phyloP scores from a whole-genome alignment of 2,888 invertebrate genomes.

The Proisotoma minuta region DNA sequence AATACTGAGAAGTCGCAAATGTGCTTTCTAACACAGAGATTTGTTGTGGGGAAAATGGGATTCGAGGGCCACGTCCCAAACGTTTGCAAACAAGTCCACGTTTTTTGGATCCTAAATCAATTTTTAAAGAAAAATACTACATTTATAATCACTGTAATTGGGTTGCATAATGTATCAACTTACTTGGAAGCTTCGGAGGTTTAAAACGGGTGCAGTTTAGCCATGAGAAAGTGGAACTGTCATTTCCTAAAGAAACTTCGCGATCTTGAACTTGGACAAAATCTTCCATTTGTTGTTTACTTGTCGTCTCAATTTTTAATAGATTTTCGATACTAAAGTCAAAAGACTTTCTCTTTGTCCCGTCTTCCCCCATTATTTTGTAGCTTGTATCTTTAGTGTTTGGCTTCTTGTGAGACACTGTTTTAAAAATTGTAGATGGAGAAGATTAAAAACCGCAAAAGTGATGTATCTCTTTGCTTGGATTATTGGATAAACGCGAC shows the following conservation, averaged over 20 bases:
- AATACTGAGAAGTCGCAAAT: constrained; percentile 63
- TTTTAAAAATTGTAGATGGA: no score
- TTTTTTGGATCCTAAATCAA: constrained; percentile 6
- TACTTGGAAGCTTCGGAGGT: constrained; percentile 67
- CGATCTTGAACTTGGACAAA: background rate
- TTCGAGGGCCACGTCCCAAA: constrained; percentile 64
- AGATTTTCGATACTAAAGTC: constrained; percentile 34
- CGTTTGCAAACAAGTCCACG: constrained; percentile 39
- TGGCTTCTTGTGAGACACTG: no score
- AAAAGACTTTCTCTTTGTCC: background rate
- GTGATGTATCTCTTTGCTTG: no score
- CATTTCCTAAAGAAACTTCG: constrained; percentile 1
- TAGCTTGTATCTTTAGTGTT: no score
- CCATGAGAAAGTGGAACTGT: constrained; percentile 53
- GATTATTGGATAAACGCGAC: no score
- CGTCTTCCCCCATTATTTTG: no score
- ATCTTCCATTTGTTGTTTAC: background rate
- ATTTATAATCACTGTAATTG: no score
- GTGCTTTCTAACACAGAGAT: constrained; percentile 65
- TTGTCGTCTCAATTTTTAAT: constrained; percentile 8
- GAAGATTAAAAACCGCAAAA: no score
- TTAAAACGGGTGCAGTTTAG: constrained; percentile 67
- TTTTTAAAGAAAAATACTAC: background rate
- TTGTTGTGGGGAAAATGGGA: constrained; percentile 68
- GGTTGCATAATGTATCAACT: constrained; percentile 50